Evolutionary conservation across 2,797 vertebrate genomes (phyloP).

Genomic region (Myotis daubentonii): DNA sequence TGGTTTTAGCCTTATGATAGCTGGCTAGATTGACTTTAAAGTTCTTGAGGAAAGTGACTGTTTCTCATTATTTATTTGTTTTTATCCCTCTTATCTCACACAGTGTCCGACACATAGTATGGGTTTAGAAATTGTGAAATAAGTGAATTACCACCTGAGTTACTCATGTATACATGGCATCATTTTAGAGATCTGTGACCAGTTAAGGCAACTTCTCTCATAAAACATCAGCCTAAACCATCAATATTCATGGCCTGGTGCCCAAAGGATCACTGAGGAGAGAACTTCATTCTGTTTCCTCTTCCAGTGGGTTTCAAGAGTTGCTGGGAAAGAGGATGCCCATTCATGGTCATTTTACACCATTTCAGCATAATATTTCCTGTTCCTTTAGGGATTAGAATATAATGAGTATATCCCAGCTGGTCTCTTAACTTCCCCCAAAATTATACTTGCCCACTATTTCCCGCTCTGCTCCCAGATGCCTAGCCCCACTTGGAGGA

Average conservation of each 20-base stretch:
- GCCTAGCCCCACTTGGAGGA: fast-evolving
- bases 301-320: neutral
- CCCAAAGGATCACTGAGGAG: neutral
- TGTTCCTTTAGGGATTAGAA: neutral
- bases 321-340: neutral
- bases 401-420: neutral
- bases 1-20: neutral
- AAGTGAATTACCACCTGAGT: neutral
- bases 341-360: neutral
- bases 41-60: neutral
- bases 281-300: neutral
- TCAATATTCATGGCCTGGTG: neutral
- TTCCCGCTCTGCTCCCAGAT: neutral
- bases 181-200: neutral
- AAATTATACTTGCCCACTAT: neutral
- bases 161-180: neutral
- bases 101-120: neutral
- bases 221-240: neutral
- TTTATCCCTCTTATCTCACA: neutral
- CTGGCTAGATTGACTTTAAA: neutral
- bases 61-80: neutral
- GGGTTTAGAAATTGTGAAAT: neutral
- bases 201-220: neutral
- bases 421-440: neutral
- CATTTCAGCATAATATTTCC: neutral